These are phyloP conservation scores for Agonopterix subpropinquella DNA, from an alignment of 2,888 invertebrate genomes.

Conservation along the genomic window DNA sequence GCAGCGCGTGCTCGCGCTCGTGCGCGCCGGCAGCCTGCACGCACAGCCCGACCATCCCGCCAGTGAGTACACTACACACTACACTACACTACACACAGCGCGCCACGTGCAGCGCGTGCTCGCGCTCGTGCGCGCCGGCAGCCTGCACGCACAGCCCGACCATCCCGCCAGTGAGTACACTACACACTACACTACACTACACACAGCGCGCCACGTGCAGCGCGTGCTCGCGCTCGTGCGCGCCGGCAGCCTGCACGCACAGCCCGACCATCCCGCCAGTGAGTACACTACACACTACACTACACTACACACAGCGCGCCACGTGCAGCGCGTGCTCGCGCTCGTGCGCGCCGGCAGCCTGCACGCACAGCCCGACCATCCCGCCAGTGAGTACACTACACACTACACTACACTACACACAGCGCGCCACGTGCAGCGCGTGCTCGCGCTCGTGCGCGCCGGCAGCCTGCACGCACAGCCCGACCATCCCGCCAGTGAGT, in stretches of 20 bases:
- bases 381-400: slow-evolving; percentile 17
- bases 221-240: slow-evolving; percentile 67
- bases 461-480: slow-evolving; percentile 74
- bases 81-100: too few species aligned
- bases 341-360: slow-evolving; percentile 78
- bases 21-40: slow-evolving; percentile 78
- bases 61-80: slow-evolving; percentile 16
- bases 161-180: slow-evolving; percentile 17
- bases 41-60: slow-evolving; percentile 33
- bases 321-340: slow-evolving; percentile 57
- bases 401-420: too few species aligned
- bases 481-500: slow-evolving; percentile 16
- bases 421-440: slow-evolving; percentile 77
- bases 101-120: slow-evolving; percentile 69
- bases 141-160: slow-evolving; percentile 71
- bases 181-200: too few species aligned
- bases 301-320: too few species aligned
- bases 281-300: too few species aligned
- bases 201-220: slow-evolving; percentile 80
- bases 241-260: slow-evolving; percentile 78
- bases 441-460: slow-evolving; percentile 76
- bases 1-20: slow-evolving; percentile 71
- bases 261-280: slow-evolving; percentile 20
- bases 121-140: slow-evolving; percentile 76
- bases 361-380: slow-evolving; percentile 58